Percentiles rank a stretch among this genome's conserved stretches.
These are phyloP conservation scores for Sorex araneus DNA, from an alignment of 2,113 vertebrate species.

Conservation along the genomic window DNA sequence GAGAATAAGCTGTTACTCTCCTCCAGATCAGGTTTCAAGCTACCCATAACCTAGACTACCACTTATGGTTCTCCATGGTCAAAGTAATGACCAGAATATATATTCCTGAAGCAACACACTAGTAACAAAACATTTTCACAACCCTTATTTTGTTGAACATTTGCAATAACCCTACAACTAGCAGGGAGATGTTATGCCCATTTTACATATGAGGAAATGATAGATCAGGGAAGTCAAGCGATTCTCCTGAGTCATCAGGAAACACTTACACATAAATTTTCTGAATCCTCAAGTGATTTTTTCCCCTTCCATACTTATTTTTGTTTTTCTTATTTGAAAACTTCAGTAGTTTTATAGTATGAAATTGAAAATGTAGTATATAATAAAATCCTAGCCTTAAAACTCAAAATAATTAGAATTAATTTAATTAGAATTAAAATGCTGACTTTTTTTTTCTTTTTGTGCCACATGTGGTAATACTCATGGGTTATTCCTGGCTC, in stretches of 20 bases:
- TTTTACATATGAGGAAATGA: constrained; percentile 32
- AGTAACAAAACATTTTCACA: not conserved
- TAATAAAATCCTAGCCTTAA: not conserved
- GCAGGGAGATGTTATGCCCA: not conserved
- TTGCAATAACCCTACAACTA: not conserved
- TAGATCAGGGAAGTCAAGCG: not conserved
- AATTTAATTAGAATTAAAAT: not conserved
- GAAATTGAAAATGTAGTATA: constrained; percentile 38
- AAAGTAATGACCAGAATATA: not conserved
- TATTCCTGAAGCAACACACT: constrained; percentile 45
- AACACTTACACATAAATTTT: not conserved
- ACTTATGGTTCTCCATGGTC: not conserved
- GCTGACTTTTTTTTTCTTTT: no score
- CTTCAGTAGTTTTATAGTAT: not conserved
- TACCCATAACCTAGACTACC: not conserved
- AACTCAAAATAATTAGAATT: not conserved
- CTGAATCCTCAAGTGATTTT: not conserved
- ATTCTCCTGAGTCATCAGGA: not conserved
- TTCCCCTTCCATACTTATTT: not conserved
- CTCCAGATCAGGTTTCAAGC: not conserved
- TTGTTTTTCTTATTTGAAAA: constrained; percentile 57
- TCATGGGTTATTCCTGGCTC: no score
- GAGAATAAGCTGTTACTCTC: not conserved
- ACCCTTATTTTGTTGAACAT: not conserved
- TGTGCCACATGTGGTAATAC: no score